Conservation (phyloP, 2,888 invertebrate genomes). For the Copidosoma aretas region DNA sequence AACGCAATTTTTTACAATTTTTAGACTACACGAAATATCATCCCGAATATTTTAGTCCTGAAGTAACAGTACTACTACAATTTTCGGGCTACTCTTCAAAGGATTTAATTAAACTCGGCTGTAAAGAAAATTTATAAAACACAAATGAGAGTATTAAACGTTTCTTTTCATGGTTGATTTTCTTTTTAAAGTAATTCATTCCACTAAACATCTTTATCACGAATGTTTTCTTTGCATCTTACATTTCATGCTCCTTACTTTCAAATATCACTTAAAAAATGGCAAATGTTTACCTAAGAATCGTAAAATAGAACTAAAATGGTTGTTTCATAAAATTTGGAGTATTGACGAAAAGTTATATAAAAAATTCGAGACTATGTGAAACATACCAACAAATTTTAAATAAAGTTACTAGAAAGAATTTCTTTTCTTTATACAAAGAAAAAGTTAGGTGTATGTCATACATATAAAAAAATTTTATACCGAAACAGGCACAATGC, state of each 20-base stretch:
- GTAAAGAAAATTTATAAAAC: background rate
- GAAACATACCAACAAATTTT: conserved; percentile 53
- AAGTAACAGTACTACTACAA: too few species aligned
- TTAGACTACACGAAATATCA: too few species aligned
- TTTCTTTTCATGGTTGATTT: too few species aligned
- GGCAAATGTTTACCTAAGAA: conserved; percentile 18
- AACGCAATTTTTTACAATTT: too few species aligned
- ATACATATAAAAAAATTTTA: conserved; percentile 47
- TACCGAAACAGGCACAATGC: conserved; percentile 21
- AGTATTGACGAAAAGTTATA: conserved; percentile 41
- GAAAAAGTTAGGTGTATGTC: conserved; percentile 47
- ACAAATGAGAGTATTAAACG: conserved; percentile 21
- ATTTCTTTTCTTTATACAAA: conserved; percentile 50
- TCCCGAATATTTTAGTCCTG: conserved; percentile 10
- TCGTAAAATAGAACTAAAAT: conserved; percentile 21
- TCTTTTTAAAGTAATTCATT: background rate
- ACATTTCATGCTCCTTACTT: conserved; percentile 17
- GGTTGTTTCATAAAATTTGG: conserved; percentile 51
- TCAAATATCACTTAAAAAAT: conserved; percentile 21
- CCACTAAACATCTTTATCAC: conserved; percentile 33
- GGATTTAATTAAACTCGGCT: too few species aligned
- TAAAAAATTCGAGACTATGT: conserved; percentile 41
- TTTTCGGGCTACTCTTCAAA: too few species aligned
- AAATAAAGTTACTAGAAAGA: conserved; percentile 48
- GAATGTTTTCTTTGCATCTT: conserved; percentile 31